A percentile compares a stretch with the other conserved stretches of the same genome.
Conservation (phyloP, 2,797 vertebrate genomes). For the Clangula hyemalis region DNA sequence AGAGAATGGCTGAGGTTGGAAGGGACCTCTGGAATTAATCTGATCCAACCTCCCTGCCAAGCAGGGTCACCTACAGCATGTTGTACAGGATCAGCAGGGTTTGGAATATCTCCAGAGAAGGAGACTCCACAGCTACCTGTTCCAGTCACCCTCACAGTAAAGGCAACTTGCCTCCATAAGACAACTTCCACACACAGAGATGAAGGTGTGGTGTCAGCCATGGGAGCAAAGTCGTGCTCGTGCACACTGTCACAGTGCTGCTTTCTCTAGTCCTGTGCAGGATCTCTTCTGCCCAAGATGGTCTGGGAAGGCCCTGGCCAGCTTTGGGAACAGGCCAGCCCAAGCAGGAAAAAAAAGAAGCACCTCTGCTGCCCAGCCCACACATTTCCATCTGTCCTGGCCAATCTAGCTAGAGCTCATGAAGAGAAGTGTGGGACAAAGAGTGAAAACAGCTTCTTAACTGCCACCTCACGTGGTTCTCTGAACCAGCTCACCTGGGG, state of each 20-base stretch:
- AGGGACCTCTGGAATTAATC: no score
- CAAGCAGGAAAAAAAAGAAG: accelerated
- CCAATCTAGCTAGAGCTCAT: accelerated
- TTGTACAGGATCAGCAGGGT: no score
- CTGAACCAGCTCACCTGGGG: background rate
- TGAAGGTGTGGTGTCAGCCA: background rate
- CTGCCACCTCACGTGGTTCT: background rate
- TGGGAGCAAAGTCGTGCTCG: background rate
- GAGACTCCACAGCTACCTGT: no score
- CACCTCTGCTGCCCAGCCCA: background rate
- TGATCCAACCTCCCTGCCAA: no score
- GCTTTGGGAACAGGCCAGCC: background rate
- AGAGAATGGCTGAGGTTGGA: background rate
- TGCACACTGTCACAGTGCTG: background rate
- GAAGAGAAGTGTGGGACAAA: no score
- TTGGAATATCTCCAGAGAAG: no score
- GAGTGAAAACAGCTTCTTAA: no score
- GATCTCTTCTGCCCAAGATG: accelerated
- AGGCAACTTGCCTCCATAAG: no score
- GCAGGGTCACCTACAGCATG: no score
- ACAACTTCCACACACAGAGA: no score
- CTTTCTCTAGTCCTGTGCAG: accelerated
- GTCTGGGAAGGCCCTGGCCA: background rate
- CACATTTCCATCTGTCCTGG: background rate
- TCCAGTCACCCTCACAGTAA: no score